phyloP scores from a whole-genome alignment of 2,888 invertebrate genomes.

The Yponomeuta sedellus region DNA sequence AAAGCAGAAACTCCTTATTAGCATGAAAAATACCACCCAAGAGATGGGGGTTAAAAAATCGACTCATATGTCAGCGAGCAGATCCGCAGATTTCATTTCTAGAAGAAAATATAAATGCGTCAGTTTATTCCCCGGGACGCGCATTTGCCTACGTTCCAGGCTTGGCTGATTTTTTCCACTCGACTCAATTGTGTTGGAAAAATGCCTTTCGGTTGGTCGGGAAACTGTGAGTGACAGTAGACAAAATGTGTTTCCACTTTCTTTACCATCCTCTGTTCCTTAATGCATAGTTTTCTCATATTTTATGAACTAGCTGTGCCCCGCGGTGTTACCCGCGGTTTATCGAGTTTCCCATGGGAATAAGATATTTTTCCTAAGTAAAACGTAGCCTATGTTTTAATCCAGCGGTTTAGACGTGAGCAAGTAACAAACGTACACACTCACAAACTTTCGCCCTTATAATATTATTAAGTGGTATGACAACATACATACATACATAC shows the following conservation, averaged over 20 bases:
- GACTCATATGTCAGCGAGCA: background rate
- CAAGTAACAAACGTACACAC: no score
- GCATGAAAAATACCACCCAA: background rate
- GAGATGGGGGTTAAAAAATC: slow-evolving; percentile 2
- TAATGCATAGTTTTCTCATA: background rate
- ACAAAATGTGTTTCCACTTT: background rate
- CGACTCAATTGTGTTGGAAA: background rate
- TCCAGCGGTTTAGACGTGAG: no score
- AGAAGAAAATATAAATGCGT: slow-evolving; percentile 4
- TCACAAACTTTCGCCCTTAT: no score
- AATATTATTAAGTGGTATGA: no score
- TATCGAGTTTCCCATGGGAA: no score
- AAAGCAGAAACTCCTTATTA: background rate
- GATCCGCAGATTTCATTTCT: background rate
- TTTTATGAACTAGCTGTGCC: no score
- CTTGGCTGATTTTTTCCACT: background rate
- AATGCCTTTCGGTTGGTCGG: background rate
- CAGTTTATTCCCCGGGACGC: slow-evolving; percentile 1
- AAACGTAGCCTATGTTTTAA: no score
- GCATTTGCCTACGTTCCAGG: background rate
- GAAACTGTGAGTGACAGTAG: background rate
- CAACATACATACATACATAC: no score
- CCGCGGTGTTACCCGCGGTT: no score
- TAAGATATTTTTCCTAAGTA: no score
- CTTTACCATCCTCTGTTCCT: no score